Evolutionary conservation across 2,888 invertebrate species (phyloP), one percentile per base, ranked within the genome.

Genomic region (Eristalis tenax): DNA sequence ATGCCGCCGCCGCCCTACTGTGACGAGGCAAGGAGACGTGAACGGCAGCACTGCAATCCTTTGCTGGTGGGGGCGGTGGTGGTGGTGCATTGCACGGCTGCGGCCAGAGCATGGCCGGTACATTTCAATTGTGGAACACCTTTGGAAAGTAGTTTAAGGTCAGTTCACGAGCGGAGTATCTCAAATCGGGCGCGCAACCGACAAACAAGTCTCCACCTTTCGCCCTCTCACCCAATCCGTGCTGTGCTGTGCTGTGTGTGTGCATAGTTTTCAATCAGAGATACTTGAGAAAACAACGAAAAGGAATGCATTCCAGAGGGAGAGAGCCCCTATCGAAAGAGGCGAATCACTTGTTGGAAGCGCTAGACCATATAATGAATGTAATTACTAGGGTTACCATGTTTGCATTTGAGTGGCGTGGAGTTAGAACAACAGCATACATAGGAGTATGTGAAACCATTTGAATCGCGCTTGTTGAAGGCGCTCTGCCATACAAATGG

Each of bases 331-430:
- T 68, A 83, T 79, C 69, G 78, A 75, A 32, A 28, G 71, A 76
- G 68, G 79, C 79, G 76, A 79, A 76, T 76, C 83, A 76, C 76
- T 79, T 71, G 87, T 83, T 87, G 84, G 90, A 91, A 90, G 92
- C 91, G 91, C 91, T 91, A 92, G 91, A 91, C 91, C 91, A 90
- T 92, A 91, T 92, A 91, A 91, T 91, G 91, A 92, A 91, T 92
- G 92, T 92, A 91, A 91, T 91, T 91, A 92, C 92, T 90, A 87
- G 88, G 88, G 88, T 83, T 88, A 87, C 87, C 88, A 76, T 66
- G 79, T 64, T 66, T 57, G 61, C 57, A 63, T 73, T 23, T 63
- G 70, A 5, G 32, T 1, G 4, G 8, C 0, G 59, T 59, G 74
- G 70, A 70, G 22, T 18, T 28, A 28, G 13, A 35, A 64, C 18